phyloP scores from a whole-genome alignment of 2,888 invertebrate species.

The Pristionchus fissidentatus region DNA sequence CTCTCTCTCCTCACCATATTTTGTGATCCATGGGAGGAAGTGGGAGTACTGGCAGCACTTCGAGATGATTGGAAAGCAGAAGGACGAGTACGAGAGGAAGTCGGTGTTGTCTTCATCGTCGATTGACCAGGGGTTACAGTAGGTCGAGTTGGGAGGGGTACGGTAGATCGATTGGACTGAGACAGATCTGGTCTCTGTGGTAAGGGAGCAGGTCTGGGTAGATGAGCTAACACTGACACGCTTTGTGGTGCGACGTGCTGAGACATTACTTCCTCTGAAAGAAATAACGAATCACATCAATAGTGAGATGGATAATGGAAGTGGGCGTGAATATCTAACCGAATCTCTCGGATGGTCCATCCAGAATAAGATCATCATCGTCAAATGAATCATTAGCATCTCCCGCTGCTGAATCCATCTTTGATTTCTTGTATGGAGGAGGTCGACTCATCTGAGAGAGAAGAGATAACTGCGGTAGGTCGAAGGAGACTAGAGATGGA shows the following conservation, averaged over 20 bases:
- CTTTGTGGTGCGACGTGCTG: background rate
- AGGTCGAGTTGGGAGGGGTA: background rate
- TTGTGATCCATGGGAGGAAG: conserved; percentile 13
- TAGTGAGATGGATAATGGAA: no score
- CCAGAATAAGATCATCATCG: background rate
- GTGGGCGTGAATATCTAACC: background rate
- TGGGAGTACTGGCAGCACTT: background rate
- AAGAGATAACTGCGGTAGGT: no score
- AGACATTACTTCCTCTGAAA: background rate
- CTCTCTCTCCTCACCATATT: background rate
- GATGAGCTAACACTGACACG: background rate
- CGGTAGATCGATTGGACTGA: background rate
- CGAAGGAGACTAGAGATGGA: background rate
- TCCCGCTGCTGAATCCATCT: background rate
- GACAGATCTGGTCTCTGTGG: no score
- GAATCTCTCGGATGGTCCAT: background rate
- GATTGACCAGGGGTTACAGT: background rate
- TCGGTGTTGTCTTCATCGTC: conserved; percentile 1
- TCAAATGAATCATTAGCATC: conserved; percentile 29
- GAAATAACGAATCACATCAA: background rate
- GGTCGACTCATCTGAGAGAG: background rate
- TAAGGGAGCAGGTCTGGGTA: no score
- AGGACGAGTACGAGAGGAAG: conserved; percentile 12
- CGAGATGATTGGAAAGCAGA: background rate
- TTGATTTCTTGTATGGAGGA: conserved; percentile 27